Base-by-base conservation (phyloP, 2,888 invertebrate genomes). In the Branchipolynoe longqiensis region DNA sequence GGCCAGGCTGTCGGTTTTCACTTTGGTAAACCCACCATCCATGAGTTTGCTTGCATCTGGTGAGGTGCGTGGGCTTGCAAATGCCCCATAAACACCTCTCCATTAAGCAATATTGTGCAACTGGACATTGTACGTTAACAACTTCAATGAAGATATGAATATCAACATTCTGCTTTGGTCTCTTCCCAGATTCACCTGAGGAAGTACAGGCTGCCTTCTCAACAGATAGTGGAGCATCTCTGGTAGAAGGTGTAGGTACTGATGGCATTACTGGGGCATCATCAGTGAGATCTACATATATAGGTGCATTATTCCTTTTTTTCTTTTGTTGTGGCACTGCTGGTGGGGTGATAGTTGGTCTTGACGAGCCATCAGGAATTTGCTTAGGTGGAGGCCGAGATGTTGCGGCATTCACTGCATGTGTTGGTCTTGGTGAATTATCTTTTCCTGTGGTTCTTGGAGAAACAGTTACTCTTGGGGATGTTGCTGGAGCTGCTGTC, bases 81-180 rank as follows among this genome's bases (percentile, higher is more conserved):
- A 18, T 22, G 14, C 12, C 18, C 28, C 78, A 22, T 28, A 48
- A 31, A 78, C 78, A 78, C 14, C 78, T 14, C 31, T 78, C 78
- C 28, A 78, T 8, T 14, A 78, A 6, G 28, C 78, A 78, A 33
- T 48, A 78, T 25, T 48, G 41, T 12, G 78, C 14, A 25, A 48
- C 25, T 0, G 8, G 48, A 31, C 25, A 2, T 78, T 78, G 41
- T 8, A 41, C 28, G 25, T 78, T 78, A 22, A 78, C 48, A 1
- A 78, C 78, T 54, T 78, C 78, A 78, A 78, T 78, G 28, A 78
- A 25, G 4, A 78, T 78, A 33, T 78, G 78, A 48, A 78, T 54
- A 22, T 78, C 78, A 28, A 25, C 41, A 48, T 25, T 48, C 28
- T 8, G 8, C 25, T 62, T 22, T 62, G 62, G 48, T 8, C 48